Conservation (phyloP, 2,888 invertebrate species). For the Diaperis boleti region DNA sequence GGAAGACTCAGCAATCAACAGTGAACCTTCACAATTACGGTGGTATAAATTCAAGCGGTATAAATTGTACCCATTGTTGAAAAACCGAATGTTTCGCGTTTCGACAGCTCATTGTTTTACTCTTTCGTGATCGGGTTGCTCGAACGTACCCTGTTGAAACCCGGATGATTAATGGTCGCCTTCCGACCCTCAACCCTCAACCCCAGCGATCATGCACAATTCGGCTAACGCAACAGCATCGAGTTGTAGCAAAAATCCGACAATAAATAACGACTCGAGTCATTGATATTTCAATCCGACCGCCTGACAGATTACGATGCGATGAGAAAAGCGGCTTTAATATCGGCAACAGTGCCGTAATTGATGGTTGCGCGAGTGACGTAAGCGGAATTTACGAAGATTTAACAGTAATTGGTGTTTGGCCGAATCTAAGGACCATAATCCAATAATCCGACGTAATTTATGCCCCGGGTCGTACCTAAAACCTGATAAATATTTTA, state of each 20-base stretch:
- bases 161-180: constrained; percentile 23
- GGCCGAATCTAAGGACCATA: constrained; percentile 38
- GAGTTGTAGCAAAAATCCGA: constrained; percentile 5
- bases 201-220: constrained; percentile 8
- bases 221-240: constrained; percentile 22
- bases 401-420: constrained; percentile 33
- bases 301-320: background rate
- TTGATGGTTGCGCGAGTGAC: constrained; percentile 23
- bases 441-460: constrained; percentile 46
- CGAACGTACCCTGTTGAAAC: too few species aligned
- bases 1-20: too few species aligned
- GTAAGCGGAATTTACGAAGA: constrained; percentile 26
- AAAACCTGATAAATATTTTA: constrained; percentile 46
- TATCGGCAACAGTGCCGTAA: constrained; percentile 9
- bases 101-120: too few species aligned
- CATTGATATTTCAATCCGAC: constrained; percentile 1
- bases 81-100: too few species aligned
- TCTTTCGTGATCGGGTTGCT: too few species aligned
- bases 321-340: constrained; percentile 16
- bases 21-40: too few species aligned
- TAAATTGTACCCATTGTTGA: too few species aligned
- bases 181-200: too few species aligned
- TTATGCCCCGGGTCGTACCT: constrained; percentile 38
- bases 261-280: constrained; percentile 14
- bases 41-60: too few species aligned